A percentile compares a stretch with the other conserved stretches of the same genome.
phyloP scores from a whole-genome alignment of 2,888 invertebrate species.

The Melipona bicolor region DNA sequence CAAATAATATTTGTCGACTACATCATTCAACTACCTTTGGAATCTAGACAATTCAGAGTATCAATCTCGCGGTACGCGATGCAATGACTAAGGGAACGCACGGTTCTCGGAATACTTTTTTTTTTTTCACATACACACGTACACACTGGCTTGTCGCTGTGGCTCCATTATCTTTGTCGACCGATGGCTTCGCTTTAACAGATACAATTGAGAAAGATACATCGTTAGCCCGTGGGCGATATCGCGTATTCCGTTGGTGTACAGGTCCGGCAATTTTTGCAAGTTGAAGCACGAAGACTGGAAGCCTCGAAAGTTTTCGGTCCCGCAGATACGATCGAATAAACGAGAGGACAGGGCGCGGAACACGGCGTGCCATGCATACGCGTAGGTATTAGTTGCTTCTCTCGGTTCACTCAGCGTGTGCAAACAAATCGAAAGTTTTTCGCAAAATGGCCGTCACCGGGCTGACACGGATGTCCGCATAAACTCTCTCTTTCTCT shows the following conservation, averaged over 20 bases:
- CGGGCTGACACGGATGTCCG: slow-evolving; percentile 83
- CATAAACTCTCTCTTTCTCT: slow-evolving; percentile 76
- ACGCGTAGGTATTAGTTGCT: slow-evolving; percentile 80
- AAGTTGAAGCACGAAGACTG: slow-evolving; percentile 65
- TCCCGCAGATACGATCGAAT: slow-evolving; percentile 71
- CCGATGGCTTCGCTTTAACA: slow-evolving; percentile 44
- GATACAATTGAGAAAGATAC: slow-evolving; percentile 42
- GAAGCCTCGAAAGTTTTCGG: slow-evolving; percentile 67
- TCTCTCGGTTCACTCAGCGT: slow-evolving; percentile 73
- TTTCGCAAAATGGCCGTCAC: slow-evolving; percentile 84
- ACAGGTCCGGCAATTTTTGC: slow-evolving; percentile 61
- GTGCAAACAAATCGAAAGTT: slow-evolving; percentile 83
- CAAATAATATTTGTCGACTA: slow-evolving; percentile 65
- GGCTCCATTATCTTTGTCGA: slow-evolving; percentile 53
- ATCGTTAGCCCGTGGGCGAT: slow-evolving; percentile 52
- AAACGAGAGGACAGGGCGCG: slow-evolving; percentile 64
- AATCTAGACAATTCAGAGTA: slow-evolving; percentile 66
- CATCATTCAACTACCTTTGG: slow-evolving; percentile 61
- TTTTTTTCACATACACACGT: slow-evolving; percentile 34
- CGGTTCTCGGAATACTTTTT: slow-evolving; percentile 61
- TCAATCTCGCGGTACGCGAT: slow-evolving; percentile 61
- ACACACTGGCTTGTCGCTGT: neutral
- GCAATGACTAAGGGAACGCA: slow-evolving; percentile 52
- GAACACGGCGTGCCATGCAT: slow-evolving; percentile 78
- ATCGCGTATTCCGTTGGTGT: slow-evolving; percentile 58